Base-by-base conservation (phyloP, 2,113 vertebrate species). In the Nicator chloris region DNA sequence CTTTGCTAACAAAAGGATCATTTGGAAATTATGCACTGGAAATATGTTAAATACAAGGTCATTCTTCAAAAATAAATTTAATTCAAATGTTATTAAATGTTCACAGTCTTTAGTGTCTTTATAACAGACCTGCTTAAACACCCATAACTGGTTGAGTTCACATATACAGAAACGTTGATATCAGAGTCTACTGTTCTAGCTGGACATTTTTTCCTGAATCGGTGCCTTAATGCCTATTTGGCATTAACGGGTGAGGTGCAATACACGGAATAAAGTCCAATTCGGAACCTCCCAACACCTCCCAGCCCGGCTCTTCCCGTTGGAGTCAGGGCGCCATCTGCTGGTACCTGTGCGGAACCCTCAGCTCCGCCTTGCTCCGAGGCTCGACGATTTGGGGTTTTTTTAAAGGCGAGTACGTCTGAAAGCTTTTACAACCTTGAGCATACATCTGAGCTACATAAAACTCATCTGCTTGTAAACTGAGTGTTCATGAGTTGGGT, bases 381-480 rank as follows among this genome's bases (percentile, higher is more conserved):
- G 30, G 2, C 3, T 15, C 37, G 1, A 1, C 49, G 9, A 0
- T 27, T 45, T 0, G 12, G 28, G 2, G 0, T 0, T 2, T 26
- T 22, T 35, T 11, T 9, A 26, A 31, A 57, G 9, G 10, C 16
- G 8, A 75, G 11, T 13, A 17, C 83, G 23, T 61, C 51, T 45
- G 26, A 54, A 86, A 65, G 63, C 39, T 91, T 89, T 76, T 24
- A 20, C 23, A 57, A 42, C 30, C 35, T 57, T 42, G 24, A 35
- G 9, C 60, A 5, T 24, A 17, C 35, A 2, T 17, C 6, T 21
- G 31, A 75, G 59, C 65, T 82, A 31, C 24, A 54, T 84, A 59
- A 85, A 91, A 28, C 47, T 93, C 59, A 77, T 54, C 40, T 79
- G 45, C 20, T 47, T 68, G 12, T 42, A 9, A n/a, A 17, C 42